phyloP scores from a whole-genome alignment of 2,113 vertebrate genomes.

The Pogonocichla stellata region DNA sequence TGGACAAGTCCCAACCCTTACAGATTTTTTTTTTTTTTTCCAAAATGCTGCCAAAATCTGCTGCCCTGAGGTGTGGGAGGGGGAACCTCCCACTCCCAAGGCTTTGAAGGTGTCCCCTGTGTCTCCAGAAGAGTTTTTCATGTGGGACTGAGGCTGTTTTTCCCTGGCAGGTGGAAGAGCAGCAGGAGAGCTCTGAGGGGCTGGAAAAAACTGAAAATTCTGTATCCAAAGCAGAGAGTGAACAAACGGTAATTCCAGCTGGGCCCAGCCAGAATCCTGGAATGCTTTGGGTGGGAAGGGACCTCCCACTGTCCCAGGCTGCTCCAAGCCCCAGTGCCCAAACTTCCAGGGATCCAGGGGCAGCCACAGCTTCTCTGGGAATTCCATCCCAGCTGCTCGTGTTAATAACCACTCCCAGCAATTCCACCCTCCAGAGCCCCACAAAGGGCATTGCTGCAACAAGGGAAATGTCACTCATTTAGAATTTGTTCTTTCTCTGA shows the following conservation, averaged over 20 bases:
- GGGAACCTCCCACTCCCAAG: accelerated
- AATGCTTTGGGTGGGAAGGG: not conserved
- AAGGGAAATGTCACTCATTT: accelerated
- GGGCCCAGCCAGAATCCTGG: not conserved
- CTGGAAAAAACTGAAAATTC: slow-evolving; percentile 40
- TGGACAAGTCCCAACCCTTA: accelerated
- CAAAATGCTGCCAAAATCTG: not conserved
- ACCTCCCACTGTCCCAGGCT: not conserved
- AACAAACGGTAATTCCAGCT: slow-evolving; percentile 58
- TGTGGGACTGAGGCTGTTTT: not conserved
- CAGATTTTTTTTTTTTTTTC: not conserved
- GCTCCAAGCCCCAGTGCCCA: accelerated
- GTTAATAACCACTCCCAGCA: too few species aligned
- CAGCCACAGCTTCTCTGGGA: not conserved
- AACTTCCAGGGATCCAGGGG: not conserved
- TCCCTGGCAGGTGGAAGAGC: slow-evolving; percentile 74
- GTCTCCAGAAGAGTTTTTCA: accelerated
- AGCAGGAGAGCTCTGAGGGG: slow-evolving; percentile 53
- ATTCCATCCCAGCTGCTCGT: not conserved
- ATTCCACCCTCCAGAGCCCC: too few species aligned
- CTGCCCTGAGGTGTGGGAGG: not conserved
- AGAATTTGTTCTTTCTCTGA: not conserved
- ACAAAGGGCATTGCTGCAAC: accelerated
- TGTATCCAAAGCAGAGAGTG: slow-evolving; percentile 60
- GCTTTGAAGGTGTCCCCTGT: accelerated